phyloP scores from a whole-genome alignment of 2,888 invertebrate genomes.

The Thymelicus acteon region DNA sequence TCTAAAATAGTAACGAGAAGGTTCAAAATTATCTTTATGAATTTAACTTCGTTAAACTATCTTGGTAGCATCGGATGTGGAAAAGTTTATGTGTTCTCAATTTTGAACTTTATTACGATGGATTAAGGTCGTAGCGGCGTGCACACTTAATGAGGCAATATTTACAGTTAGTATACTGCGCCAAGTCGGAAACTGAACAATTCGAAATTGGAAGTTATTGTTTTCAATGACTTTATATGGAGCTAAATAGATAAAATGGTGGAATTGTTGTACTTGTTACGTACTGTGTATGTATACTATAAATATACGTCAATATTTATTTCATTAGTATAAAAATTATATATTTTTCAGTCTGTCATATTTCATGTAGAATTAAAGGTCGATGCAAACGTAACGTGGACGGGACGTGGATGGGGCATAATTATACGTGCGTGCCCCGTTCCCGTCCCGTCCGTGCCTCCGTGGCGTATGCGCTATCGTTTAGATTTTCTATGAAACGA shows the following conservation, averaged over 20 bases:
- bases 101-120: constrained; percentile 38
- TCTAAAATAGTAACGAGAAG: constrained; percentile 26
- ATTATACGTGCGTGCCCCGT: too few species aligned
- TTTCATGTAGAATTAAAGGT: too few species aligned
- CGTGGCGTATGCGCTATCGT: too few species aligned
- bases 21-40: constrained; percentile 5
- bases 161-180: constrained; percentile 27
- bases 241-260: not conserved
- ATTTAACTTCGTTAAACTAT: constrained; percentile 23
- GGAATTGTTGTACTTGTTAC: too few species aligned
- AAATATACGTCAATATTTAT: too few species aligned
- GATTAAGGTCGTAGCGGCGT: constrained; percentile 32
- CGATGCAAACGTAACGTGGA: too few species aligned
- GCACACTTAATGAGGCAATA: constrained; percentile 13
- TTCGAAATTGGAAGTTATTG: constrained; percentile 49
- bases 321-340: too few species aligned
- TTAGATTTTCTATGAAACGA: too few species aligned
- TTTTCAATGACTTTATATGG: constrained; percentile 34
- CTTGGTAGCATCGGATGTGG: constrained; percentile 25
- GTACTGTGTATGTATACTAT: too few species aligned
- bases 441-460: too few species aligned
- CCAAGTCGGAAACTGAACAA: constrained; percentile 44
- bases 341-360: too few species aligned
- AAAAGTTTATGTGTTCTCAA: constrained; percentile 19
- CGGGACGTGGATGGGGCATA: too few species aligned